Conservation (phyloP, 2,888 invertebrate species). For the Anarsia innoxiella region DNA sequence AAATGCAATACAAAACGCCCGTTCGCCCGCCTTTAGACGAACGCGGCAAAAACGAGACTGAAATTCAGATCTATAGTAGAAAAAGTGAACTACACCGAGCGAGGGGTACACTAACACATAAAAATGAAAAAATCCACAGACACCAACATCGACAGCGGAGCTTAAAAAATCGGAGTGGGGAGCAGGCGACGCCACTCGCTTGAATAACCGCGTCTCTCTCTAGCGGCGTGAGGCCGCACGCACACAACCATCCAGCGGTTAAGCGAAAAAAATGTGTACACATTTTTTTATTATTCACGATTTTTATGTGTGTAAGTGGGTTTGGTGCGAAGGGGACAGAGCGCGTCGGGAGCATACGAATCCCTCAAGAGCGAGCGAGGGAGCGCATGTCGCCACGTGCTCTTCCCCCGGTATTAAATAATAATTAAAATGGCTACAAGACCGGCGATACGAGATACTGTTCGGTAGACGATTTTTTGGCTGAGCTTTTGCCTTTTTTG, state of each 20-base stretch:
- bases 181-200: slow-evolving; percentile 34
- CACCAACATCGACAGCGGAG: slow-evolving; percentile 62
- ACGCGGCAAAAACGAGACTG: slow-evolving; percentile 77
- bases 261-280: slow-evolving; percentile 76
- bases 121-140: slow-evolving; percentile 74
- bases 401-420: slow-evolving; percentile 74
- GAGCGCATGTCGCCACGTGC: slow-evolving; percentile 65
- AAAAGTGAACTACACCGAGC: slow-evolving; percentile 75
- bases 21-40: slow-evolving; percentile 71
- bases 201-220: slow-evolving; percentile 46
- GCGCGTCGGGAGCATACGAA: slow-evolving; percentile 30
- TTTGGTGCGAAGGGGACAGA: slow-evolving; percentile 53
- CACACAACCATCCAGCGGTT: slow-evolving; percentile 61
- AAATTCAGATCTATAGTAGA: slow-evolving; percentile 77
- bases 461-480: slow-evolving; percentile 74
- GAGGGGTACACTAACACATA: slow-evolving; percentile 75
- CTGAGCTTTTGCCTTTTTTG: slow-evolving; percentile 68
- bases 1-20: slow-evolving; percentile 65
- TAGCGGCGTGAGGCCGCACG: slow-evolving; percentile 62
- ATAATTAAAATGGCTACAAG: slow-evolving; percentile 76
- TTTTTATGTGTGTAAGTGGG: slow-evolving; percentile 76
- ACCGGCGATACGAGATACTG: slow-evolving; percentile 67
- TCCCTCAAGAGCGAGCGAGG: slow-evolving; percentile 38
- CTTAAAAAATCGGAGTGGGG: slow-evolving; percentile 75
- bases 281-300: slow-evolving; percentile 76